Percentiles rank a stretch among this genome's conserved stretches.
phyloP scores from a whole-genome alignment of 2,888 invertebrate genomes.

The Platynereis dumerilii region DNA sequence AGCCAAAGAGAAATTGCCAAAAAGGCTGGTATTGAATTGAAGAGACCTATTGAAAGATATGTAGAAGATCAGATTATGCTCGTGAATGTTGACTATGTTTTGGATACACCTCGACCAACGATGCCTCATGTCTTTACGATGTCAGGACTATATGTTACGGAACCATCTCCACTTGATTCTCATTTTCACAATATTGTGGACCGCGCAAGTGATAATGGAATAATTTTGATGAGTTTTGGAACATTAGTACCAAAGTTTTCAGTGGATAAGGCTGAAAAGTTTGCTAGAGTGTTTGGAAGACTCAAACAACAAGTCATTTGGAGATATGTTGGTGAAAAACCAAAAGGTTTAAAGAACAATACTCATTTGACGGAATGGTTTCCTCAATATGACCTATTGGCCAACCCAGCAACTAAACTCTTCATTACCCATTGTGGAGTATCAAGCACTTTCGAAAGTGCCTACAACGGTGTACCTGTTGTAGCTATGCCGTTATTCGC shows the following conservation, averaged over 20 bases:
- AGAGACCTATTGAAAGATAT: too few relatives aligned
- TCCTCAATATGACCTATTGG: too few relatives aligned
- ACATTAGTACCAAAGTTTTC: conserved; percentile 13
- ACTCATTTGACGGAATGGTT: too few relatives aligned
- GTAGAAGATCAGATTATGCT: too few relatives aligned
- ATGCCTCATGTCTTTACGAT: conserved; percentile 14
- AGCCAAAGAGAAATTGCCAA: too few relatives aligned
- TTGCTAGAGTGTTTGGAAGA: conserved; percentile 14
- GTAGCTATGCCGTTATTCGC: conserved; percentile 16
- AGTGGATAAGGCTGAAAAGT: conserved; percentile 1
- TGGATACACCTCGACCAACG: conserved; percentile 13
- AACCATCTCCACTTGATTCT: not conserved
- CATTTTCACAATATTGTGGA: conserved; percentile 9
- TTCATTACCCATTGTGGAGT: too few relatives aligned
- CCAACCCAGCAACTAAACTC: conserved; percentile 10
- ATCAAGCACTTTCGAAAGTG: too few relatives aligned
- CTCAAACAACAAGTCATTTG: conserved; percentile 21
- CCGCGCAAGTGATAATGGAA: conserved; percentile 18
- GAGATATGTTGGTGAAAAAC: too few relatives aligned
- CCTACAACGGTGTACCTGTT: too few relatives aligned
- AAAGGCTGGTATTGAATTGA: too few relatives aligned
- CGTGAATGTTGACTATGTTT: conserved; percentile 15
- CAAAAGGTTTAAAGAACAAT: too few relatives aligned
- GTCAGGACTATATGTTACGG: not conserved
- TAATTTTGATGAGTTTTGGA: conserved; percentile 19